A percentile compares a stretch with the other conserved stretches of the same genome.
Evolutionary conservation across 1,140 invertebrate species (phyloP).

Genomic region (Drosophila leontia): DNA sequence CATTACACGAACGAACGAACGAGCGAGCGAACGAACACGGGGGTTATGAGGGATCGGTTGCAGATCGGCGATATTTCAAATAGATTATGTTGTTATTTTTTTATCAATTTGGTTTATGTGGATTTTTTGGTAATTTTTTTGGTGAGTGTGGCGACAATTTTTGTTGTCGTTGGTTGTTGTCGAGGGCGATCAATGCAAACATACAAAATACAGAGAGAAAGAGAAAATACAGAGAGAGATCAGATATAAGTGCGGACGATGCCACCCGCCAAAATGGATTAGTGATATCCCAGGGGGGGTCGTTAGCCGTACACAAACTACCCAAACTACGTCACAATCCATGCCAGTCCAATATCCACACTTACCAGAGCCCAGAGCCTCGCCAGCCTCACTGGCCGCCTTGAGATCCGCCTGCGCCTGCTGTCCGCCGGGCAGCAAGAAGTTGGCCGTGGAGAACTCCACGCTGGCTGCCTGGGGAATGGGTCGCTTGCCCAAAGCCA

Average conservation of each 20-base stretch:
- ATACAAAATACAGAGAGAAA: conserved; percentile 53
- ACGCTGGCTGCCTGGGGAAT: conserved; percentile 89
- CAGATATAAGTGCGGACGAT: conserved; percentile 41
- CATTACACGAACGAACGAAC: conserved; percentile 34
- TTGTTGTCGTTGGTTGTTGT: conserved; percentile 39
- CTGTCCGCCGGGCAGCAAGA: conserved; percentile 94
- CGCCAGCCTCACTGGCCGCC: conserved; percentile 42
- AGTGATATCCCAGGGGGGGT: conserved; percentile 27
- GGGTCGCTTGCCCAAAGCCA: conserved; percentile 96
- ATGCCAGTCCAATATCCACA: conserved; percentile 7
- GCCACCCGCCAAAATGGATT: conserved; percentile 23
- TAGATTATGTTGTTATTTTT: conserved; percentile 14
- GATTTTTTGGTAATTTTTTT: conserved; percentile 15
- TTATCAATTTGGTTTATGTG: conserved; percentile 42
- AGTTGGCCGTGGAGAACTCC: conserved; percentile 92
- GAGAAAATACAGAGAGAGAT: conserved; percentile 42
- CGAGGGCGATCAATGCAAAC: conserved; percentile 50
- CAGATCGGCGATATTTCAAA: conserved; percentile 46
- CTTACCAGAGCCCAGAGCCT: conserved; percentile 55
- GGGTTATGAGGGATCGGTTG: conserved; percentile 44
- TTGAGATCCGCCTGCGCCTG: conserved; percentile 80
- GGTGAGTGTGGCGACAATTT: conserved; percentile 44
- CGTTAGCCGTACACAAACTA: conserved; percentile 23
- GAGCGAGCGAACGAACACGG: conserved; percentile 28
- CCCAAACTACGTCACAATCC: conserved; percentile 10